Evolutionary conservation across 2,797 vertebrate genomes (phyloP), one percentile per base, ranked within the genome.

Genomic region (Sebastes variabilis): DNA sequence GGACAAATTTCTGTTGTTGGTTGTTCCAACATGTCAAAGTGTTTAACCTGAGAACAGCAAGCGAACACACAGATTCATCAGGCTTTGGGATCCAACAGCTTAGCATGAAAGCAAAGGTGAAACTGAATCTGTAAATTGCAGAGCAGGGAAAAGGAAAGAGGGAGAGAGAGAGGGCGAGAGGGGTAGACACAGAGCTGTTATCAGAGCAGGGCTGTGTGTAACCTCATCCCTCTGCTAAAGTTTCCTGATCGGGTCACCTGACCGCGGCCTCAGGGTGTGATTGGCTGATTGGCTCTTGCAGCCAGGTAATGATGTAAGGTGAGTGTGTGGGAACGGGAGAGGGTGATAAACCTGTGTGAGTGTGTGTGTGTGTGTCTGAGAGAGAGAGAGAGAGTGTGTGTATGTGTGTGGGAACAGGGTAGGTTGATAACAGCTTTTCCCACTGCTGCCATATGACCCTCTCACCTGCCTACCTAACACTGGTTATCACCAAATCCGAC

Each of bases 91-190:
- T 96, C 95, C 94, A 95, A 96, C 95, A 96, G 95, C 95, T 96
- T 94, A 95, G 96, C 94, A 96, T 98, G 96, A 98, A 99, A 98
- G 97, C 97, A 97, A 96, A 97, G 97, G 97, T 97, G 98, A 99
- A 99, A 99, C 85, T 81, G 94, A 97, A 99, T 98, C 97, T 97
- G 97, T 98, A 99, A 99, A 99, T 99, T 99, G 97, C 97, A 95
- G 95, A 94, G 96, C 95, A 95, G 96, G 93, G 94, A 86, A 94
- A 95, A 95, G 96, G 96, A 96, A 96, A 84, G 85, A 75, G 88
- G 80, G 80, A 66, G 82, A 72, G 74, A 60, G 67, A 68, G 84
- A 70, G 62, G 34, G 83, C 2, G 66, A 89, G 82, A 84, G 88
- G 83, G 85, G 86, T 79, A 92, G 95, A 96, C 96, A 97, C 96